Evolutionary conservation across 2,113 vertebrate species (phyloP).

Genomic region (Peucedramus taeniatus): DNA sequence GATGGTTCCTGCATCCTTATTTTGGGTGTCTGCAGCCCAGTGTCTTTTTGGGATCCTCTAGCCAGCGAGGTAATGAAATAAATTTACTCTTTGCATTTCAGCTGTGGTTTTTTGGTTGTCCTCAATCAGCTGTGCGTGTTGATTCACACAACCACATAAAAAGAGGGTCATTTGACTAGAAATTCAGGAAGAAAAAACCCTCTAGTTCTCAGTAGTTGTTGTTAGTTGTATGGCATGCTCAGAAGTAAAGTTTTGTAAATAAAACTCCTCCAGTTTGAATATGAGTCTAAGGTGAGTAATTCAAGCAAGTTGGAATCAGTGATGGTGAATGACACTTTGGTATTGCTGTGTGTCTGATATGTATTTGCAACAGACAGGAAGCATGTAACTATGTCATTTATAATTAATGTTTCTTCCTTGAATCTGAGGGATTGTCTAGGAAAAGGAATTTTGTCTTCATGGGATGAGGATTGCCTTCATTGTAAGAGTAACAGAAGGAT

Average conservation of each 20-base stretch:
- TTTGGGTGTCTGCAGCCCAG: background rate
- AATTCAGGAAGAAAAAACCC: background rate
- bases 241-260: background rate
- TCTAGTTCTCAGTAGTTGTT: background rate
- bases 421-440: background rate
- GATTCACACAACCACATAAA: background rate
- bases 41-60: background rate
- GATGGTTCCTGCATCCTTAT: rapidly evolving
- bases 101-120: background rate
- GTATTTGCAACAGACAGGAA: background rate
- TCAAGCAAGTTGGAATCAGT: background rate
- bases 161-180: background rate
- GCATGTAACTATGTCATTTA: background rate
- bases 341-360: background rate
- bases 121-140: background rate
- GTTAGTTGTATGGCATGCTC: background rate
- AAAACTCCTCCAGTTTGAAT: background rate
- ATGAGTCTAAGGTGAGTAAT: background rate
- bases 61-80: rapidly evolving
- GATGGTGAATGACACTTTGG: background rate
- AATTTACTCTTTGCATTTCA: background rate
- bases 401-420: background rate
- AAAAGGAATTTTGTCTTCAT: background rate
- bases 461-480: background rate
- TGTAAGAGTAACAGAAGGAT: background rate